Conservation (phyloP, 2,888 invertebrate genomes). For the Petrophora chlorosata region DNA sequence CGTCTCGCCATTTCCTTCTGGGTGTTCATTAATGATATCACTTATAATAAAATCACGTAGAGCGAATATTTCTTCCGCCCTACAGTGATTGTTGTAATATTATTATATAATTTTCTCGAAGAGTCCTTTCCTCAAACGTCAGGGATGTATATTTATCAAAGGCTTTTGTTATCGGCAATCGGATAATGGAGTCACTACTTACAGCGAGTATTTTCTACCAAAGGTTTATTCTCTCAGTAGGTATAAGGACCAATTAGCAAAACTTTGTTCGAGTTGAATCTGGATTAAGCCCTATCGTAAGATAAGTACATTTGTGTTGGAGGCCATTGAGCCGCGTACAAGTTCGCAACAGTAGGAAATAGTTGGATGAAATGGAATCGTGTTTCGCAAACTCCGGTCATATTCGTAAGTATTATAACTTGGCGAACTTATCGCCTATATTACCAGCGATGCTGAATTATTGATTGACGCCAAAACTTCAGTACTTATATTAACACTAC, state of each 20-base stretch:
- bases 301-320: conserved; percentile 23
- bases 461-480: neutral
- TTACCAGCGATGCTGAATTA: conserved; percentile 4
- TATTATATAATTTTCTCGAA: too few species aligned
- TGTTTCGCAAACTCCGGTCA: conserved; percentile 26
- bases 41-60: too few species aligned
- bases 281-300: conserved; percentile 17
- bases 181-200: neutral
- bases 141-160: too few species aligned
- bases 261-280: conserved; percentile 20
- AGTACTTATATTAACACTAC: neutral
- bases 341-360: conserved; percentile 23
- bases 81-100: too few species aligned
- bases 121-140: too few species aligned
- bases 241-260: conserved; percentile 21
- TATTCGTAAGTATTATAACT: conserved; percentile 32
- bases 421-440: conserved; percentile 15
- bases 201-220: neutral
- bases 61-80: too few species aligned
- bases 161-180: neutral
- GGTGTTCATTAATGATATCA: too few species aligned
- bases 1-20: too few species aligned
- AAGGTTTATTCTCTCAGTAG: conserved; percentile 6
- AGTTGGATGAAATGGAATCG: conserved; percentile 23
- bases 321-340: conserved; percentile 13